These are phyloP conservation scores for Xestia rhomboidea DNA, from an alignment of 2,888 invertebrate species.

Conservation along the genomic window DNA sequence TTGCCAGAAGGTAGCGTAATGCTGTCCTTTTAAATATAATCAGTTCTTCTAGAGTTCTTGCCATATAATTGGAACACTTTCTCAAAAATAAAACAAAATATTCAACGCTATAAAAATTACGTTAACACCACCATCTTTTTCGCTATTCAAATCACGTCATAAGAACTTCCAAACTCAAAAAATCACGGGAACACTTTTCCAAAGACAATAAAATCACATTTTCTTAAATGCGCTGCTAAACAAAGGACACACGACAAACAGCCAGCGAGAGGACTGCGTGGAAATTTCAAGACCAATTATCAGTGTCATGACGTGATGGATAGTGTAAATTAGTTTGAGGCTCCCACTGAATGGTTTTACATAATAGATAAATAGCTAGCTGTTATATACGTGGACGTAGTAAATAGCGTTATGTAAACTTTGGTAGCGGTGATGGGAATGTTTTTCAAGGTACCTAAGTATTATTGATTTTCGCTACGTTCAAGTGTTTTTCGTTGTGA, in stretches of 20 bases:
- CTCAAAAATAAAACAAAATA: not conserved
- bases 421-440: slow-evolving; percentile 7
- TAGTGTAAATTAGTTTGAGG: slow-evolving; percentile 62
- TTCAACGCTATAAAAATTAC: not conserved
- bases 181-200: slow-evolving; percentile 14
- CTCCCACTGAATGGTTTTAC: slow-evolving; percentile 46
- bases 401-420: slow-evolving; percentile 49
- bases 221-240: slow-evolving; percentile 42
- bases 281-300: slow-evolving; percentile 80
- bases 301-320: slow-evolving; percentile 68
- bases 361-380: slow-evolving; percentile 40
- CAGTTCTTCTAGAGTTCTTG: slow-evolving; percentile 82
- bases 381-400: slow-evolving; percentile 17
- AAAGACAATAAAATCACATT: slow-evolving; percentile 42
- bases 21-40: slow-evolving; percentile 81
- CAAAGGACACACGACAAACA: slow-evolving; percentile 50
- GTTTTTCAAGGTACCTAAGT: slow-evolving; percentile 5
- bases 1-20: slow-evolving; percentile 78
- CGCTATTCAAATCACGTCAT: slow-evolving; percentile 17
- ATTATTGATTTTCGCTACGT: slow-evolving; percentile 2
- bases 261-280: slow-evolving; percentile 60
- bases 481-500: not conserved
- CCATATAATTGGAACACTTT: slow-evolving; percentile 74
- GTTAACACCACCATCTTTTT: not conserved
- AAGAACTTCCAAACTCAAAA: slow-evolving; percentile 9